These are phyloP conservation scores for Gryllus bimaculatus DNA, from an alignment of 1,140 invertebrate genomes.

Conservation along the genomic window DNA sequence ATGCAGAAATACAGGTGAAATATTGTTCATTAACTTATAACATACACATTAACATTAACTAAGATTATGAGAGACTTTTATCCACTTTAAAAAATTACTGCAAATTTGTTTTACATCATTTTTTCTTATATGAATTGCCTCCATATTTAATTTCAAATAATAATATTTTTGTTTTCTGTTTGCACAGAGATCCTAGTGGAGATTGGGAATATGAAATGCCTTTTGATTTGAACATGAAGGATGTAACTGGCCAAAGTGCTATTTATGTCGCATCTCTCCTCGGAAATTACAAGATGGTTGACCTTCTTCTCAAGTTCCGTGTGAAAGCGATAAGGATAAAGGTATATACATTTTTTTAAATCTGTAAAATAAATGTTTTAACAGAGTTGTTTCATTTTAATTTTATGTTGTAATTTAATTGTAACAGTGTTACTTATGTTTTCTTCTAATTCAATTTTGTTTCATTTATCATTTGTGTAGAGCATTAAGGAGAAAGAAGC, in stretches of 20 bases:
- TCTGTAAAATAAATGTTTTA: background rate
- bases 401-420: background rate
- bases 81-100: background rate
- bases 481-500: constrained; percentile 17
- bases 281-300: constrained; percentile 71
- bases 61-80: background rate
- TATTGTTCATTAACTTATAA: background rate
- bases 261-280: constrained; percentile 79
- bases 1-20: constrained; percentile 51
- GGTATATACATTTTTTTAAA: constrained; percentile 7
- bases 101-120: too few species aligned
- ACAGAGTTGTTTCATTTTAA: background rate
- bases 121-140: background rate
- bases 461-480: background rate
- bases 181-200: constrained; percentile 53
- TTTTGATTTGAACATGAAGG: constrained; percentile 83
- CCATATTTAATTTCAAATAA: background rate
- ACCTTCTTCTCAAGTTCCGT: constrained; percentile 64
- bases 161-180: background rate
- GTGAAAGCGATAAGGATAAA: constrained; percentile 50
- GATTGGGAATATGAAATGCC: constrained; percentile 76
- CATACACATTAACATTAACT: too few species aligned
- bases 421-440: background rate
- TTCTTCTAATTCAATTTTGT: background rate
- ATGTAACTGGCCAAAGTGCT: constrained; percentile 80